A percentile compares a stretch with the other conserved stretches of the same genome.
Evolutionary conservation across 2,113 vertebrate genomes (phyloP).

Genomic region (Megaceryle torquata): DNA sequence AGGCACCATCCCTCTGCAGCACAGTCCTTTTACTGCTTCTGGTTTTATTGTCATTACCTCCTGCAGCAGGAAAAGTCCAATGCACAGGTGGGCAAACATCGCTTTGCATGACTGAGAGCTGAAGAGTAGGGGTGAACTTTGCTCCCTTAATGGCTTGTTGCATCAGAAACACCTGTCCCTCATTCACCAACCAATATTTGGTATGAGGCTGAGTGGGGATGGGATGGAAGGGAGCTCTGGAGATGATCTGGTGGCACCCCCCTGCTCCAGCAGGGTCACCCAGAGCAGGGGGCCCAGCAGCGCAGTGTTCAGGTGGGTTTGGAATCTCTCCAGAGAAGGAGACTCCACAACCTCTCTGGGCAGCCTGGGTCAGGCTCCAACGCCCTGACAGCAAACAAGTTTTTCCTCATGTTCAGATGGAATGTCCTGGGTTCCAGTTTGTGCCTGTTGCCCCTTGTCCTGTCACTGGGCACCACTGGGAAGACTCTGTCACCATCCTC

Average conservation of each 20-base stretch:
- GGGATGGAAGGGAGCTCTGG: neutral
- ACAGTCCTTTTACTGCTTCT: neutral
- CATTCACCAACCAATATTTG: neutral
- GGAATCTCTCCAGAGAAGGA: neutral
- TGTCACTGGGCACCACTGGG: neutral
- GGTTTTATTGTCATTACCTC: neutral
- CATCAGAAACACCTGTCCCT: neutral
- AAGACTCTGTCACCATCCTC: neutral
- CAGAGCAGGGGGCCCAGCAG: neutral
- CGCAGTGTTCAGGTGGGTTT: neutral
- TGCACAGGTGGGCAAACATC: neutral
- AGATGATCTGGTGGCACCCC: neutral
- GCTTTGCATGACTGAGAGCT: accelerated
- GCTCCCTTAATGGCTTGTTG: neutral
- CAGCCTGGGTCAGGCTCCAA: no score
- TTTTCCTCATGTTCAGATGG: neutral
- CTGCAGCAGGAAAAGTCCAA: neutral
- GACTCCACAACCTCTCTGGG: neutral
- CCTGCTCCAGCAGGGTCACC: neutral
- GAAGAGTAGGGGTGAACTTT: slow-evolving; percentile 20
- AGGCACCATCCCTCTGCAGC: neutral
- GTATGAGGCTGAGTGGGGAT: neutral
- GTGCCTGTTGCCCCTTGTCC: neutral
- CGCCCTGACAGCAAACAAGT: neutral
- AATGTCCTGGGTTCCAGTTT: neutral